These are phyloP conservation scores for Helicolenus hilgendorfi DNA, from an alignment of 2,797 vertebrate species.

Conservation along the genomic window DNA sequence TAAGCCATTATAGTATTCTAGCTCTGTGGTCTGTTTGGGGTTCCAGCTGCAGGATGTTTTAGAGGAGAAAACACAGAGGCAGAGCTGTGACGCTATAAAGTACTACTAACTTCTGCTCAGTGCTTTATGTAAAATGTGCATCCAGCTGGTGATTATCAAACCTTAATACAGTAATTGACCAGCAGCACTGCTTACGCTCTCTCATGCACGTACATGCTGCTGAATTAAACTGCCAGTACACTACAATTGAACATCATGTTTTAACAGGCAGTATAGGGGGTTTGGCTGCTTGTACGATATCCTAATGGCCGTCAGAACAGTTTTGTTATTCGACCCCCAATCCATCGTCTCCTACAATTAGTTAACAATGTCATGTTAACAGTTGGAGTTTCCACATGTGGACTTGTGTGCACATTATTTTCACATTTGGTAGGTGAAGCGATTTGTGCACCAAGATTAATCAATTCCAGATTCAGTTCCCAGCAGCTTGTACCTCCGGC, in stretches of 20 bases:
- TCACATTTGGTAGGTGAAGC: conserved; percentile 21
- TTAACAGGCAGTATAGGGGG: not conserved
- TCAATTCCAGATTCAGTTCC: not conserved
- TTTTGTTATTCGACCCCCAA: not conserved
- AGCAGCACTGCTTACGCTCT: not conserved
- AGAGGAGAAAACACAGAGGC: not conserved
- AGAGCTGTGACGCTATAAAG: not conserved
- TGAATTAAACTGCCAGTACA: not conserved
- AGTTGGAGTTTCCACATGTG: conserved; percentile 18
- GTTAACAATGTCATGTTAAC: not conserved
- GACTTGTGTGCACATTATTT: conserved; percentile 19
- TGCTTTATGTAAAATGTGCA: not conserved
- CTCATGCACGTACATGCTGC: not conserved
- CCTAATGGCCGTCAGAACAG: not conserved
- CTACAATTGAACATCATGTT: not conserved
- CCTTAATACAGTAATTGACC: not conserved
- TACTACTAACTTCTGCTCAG: not conserved
- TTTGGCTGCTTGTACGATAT: not conserved
- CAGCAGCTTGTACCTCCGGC: not conserved
- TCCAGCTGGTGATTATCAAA: not conserved
- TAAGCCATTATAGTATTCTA: not conserved
- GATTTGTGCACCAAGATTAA: conserved; percentile 15
- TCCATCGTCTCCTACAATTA: not conserved
- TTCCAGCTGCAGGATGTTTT: not conserved
- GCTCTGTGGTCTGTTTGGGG: not conserved